Evolutionary conservation across 1,140 invertebrate species (phyloP).

Genomic region (Copidosoma floridanum): DNA sequence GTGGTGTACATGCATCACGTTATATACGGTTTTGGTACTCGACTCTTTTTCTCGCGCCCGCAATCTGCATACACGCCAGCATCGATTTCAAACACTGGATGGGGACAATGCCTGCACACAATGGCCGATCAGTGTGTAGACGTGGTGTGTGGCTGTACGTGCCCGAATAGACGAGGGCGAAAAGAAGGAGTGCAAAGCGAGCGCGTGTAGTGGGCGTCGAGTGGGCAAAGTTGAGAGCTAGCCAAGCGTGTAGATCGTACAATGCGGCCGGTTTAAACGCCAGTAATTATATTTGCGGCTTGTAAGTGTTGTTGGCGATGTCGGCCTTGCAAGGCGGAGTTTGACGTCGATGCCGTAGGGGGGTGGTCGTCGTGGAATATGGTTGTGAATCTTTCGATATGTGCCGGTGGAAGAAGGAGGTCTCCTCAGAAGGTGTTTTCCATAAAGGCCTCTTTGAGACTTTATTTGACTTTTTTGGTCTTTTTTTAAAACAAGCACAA

Average conservation of each 20-base stretch:
- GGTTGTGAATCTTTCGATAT: too few species aligned
- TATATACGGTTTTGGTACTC: background rate
- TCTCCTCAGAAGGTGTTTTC: too few species aligned
- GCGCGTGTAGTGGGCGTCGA: constrained; percentile 31
- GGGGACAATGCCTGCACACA: background rate
- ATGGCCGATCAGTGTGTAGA: too few species aligned
- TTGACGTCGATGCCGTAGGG: background rate
- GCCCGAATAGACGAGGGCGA: background rate
- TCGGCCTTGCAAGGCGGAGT: constrained; percentile 14
- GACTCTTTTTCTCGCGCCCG: background rate
- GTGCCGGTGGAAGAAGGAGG: too few species aligned
- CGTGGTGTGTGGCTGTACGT: too few species aligned
- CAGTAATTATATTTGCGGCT: constrained; percentile 56
- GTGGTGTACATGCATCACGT: background rate
- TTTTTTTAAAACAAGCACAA: too few species aligned
- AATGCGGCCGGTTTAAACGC: constrained; percentile 53
- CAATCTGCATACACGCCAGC: background rate
- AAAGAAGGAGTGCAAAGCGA: background rate
- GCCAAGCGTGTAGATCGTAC: constrained; percentile 52
- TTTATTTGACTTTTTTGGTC: too few species aligned
- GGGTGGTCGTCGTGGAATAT: too few species aligned
- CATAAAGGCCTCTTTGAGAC: too few species aligned
- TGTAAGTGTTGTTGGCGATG: constrained; percentile 43
- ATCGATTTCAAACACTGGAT: constrained; percentile 3
- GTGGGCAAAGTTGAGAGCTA: constrained; percentile 38